Percentiles rank a stretch among this genome's conserved stretches.
Evolutionary conservation across 2,888 invertebrate genomes (phyloP).

Genomic region (Diachrysia chrysitis): DNA sequence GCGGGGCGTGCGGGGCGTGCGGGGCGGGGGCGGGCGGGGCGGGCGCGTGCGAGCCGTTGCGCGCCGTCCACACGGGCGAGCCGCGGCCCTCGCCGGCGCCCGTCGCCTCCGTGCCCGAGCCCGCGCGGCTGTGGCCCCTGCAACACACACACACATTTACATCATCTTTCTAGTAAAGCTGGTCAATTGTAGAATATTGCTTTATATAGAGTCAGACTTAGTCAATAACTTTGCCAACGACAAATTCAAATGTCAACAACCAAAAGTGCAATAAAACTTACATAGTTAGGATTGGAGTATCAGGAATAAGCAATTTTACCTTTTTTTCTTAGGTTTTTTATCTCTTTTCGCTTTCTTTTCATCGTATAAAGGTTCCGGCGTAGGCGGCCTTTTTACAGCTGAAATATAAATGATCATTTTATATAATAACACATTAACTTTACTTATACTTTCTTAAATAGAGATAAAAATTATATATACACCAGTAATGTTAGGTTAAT

Average conservation of each 20-base stretch:
- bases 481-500: not conserved
- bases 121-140: constrained; percentile 83
- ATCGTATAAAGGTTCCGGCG: constrained; percentile 78
- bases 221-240: too few species aligned
- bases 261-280: too few species aligned
- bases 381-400: constrained; percentile 79
- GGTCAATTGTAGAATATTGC: too few species aligned
- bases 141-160: not conserved
- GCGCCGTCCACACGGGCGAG: constrained; percentile 61
- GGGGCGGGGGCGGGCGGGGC: constrained; percentile 64
- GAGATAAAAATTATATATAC: too few species aligned
- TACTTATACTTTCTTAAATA: too few species aligned
- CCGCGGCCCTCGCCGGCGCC: constrained; percentile 20
- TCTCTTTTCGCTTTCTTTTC: constrained; percentile 86
- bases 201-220: too few species aligned
- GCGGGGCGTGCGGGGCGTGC: too few species aligned
- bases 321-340: constrained; percentile 86
- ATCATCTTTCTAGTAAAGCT: too few species aligned
- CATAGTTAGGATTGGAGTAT: not conserved
- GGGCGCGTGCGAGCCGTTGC: constrained; percentile 68
- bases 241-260: too few species aligned
- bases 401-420: constrained; percentile 44
- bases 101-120: constrained; percentile 74
- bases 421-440: not conserved
- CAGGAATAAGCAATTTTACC: constrained; percentile 62